Conservation (phyloP, 2,797 vertebrate species). For the Lutjanus campechanus region DNA sequence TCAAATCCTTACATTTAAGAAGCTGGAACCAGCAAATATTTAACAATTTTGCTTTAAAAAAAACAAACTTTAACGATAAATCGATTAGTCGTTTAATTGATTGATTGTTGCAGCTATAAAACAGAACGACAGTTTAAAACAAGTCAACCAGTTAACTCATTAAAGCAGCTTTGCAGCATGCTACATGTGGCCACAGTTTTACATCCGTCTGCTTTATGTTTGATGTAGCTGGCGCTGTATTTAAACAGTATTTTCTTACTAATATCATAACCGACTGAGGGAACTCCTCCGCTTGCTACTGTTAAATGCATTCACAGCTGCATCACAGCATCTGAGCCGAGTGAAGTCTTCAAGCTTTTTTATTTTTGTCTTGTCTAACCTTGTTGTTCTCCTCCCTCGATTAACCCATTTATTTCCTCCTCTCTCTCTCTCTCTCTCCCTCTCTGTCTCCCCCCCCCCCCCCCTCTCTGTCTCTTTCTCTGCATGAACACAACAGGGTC, state of each 20-base stretch:
- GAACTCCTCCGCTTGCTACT: slow-evolving; percentile 51
- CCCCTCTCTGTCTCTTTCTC: slow-evolving; percentile 79
- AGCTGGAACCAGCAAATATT: no score
- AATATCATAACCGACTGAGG: slow-evolving; percentile 6
- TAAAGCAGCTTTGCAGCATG: not conserved
- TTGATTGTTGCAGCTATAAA: no score
- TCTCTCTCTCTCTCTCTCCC: slow-evolving; percentile 43
- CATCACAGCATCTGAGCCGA: slow-evolving; percentile 50
- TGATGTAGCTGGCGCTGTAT: slow-evolving; percentile 16
- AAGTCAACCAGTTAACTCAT: not conserved
- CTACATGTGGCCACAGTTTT: not conserved
- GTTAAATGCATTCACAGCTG: slow-evolving; percentile 38
- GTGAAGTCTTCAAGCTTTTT: slow-evolving; percentile 34
- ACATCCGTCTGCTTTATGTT: slow-evolving; percentile 10
- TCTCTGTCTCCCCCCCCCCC: slow-evolving; percentile 9
- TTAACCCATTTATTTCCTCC: slow-evolving; percentile 84
- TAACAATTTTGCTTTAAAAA: no score
- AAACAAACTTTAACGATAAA: no score
- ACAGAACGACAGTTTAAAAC: no score
- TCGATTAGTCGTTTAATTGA: no score
- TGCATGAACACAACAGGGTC: slow-evolving; percentile 97
- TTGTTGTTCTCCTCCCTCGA: slow-evolving; percentile 76
- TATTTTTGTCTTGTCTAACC: slow-evolving; percentile 75
- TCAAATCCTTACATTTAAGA: no score
- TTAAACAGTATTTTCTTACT: slow-evolving; percentile 16